Evolutionary conservation across 2,113 vertebrate genomes (phyloP).

Genomic region (Xiphophorus hellerii): DNA sequence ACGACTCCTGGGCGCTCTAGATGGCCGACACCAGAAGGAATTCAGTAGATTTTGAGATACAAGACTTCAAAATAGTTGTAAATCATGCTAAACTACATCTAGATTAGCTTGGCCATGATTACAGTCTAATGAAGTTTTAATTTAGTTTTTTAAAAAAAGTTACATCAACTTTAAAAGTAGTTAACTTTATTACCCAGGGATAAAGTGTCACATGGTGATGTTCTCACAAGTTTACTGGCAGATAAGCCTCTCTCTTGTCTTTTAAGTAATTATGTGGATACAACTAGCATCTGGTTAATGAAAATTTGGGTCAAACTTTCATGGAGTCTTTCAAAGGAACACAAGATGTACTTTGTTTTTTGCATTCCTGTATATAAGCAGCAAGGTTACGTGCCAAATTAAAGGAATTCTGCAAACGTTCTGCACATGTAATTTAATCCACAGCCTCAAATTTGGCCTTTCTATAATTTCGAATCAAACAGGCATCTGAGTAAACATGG

Average conservation of each 20-base stretch:
- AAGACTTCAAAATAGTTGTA: neutral
- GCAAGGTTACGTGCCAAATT: neutral
- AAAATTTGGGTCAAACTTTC: too few species aligned
- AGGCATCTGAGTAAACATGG: neutral
- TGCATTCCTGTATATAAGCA: neutral
- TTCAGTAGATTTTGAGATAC: neutral
- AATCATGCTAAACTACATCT: too few species aligned
- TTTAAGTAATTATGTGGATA: too few species aligned
- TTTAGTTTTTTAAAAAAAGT: too few species aligned
- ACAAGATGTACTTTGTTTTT: neutral
- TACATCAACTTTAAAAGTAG: neutral
- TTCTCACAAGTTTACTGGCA: too few species aligned
- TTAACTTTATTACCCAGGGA: neutral
- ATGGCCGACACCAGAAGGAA: constrained; percentile 7
- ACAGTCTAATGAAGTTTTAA: too few species aligned
- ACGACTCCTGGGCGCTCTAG: constrained; percentile 88
- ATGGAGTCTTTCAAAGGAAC: too few species aligned
- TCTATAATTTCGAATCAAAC: neutral
- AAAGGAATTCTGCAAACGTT: too few species aligned
- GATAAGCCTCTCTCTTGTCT: too few species aligned
- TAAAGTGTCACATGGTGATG: neutral
- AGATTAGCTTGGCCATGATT: too few species aligned
- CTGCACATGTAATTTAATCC: neutral
- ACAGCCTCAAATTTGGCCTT: neutral
- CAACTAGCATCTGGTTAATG: too few species aligned